Percentiles rank a stretch among this genome's conserved stretches.
Evolutionary conservation across 2,113 vertebrate species (phyloP).

Genomic region (Macrotus californicus): DNA sequence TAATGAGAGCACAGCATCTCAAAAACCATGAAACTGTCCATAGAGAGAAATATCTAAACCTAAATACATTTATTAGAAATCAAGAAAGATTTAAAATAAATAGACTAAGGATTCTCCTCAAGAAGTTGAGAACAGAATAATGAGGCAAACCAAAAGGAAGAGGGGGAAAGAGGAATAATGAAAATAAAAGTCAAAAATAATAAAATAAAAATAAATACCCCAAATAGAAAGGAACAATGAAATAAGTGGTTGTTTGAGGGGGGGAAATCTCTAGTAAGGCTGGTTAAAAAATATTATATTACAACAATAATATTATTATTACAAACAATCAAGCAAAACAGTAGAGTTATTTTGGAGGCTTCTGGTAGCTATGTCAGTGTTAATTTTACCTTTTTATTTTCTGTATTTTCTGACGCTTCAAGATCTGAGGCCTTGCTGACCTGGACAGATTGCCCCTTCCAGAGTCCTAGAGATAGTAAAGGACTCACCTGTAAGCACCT

Average conservation of each 20-base stretch:
- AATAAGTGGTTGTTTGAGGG: not conserved
- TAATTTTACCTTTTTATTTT: not conserved
- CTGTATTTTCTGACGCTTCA: not conserved
- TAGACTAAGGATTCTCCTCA: not conserved
- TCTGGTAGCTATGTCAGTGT: not conserved
- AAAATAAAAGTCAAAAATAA: constrained; percentile 28
- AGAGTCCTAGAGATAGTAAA: not conserved
- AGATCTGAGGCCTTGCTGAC: not conserved
- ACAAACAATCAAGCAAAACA: not conserved
- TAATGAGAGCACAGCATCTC: not conserved
- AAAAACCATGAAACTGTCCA: not conserved
- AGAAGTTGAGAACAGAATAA: constrained; percentile 26
- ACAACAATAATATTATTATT: not conserved
- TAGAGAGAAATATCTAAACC: not conserved
- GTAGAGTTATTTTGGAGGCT: not conserved
- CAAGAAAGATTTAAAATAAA: constrained; percentile 6
- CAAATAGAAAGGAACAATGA: not conserved
- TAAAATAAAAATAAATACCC: constrained; percentile 28
- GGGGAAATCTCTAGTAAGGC: not conserved
- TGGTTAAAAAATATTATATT: not conserved
- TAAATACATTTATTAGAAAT: constrained; percentile 15
- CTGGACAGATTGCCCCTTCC: not conserved
- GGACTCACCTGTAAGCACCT: not conserved
- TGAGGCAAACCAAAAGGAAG: not conserved
- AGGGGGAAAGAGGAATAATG: not conserved